Evolutionary conservation across 2,888 invertebrate species (phyloP), one percentile per base, ranked within the genome.

Genomic region (Apocheima hispidaria): DNA sequence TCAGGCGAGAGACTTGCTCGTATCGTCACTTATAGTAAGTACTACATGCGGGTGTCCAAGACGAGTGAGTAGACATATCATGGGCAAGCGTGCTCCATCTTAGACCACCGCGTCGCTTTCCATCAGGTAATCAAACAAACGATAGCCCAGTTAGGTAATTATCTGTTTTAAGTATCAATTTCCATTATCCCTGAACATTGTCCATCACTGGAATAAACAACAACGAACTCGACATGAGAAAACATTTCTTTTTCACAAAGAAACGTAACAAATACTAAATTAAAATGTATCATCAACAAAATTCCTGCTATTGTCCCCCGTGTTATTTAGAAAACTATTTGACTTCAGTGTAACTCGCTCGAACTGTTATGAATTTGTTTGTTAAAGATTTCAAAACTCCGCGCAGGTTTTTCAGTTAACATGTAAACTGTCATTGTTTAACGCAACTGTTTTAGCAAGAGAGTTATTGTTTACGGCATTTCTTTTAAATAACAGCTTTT

Each of bases 371-470:
- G 74, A 70, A 74, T 79, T 80, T 83, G 84, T 83, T 84, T 86
- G 82, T 79, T 79, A 63, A 80, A 78, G 79, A 84, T 83, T 83
- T 84, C 82, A 82, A 84, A 84, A 84, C 84, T 84, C 81, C 77
- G 58, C 36, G 3, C 79, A 82, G 83, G 50, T 51, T 60, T 86
- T 86, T 87, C 87, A 81, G 83, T 83, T 86, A 82, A 86, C 85
- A 84, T 84, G 88, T 87, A 90, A 90, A 90, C 90, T 83, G 74
- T 81, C 89, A 88, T 91, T 90, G 90, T 90, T 89, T 86, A 77
- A 71, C 65, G 68, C 74, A 79, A 83, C 84, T 83, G 79, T 74
- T 68, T 83, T 79, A 80, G 83, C 77, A 69, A 65, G 79, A 82
- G 67, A 71, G 68, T 71, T 73, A 74, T 81, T 82, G 82, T 84